Conservation (phyloP, 2,113 vertebrate genomes). For the Ailurus styani region DNA sequence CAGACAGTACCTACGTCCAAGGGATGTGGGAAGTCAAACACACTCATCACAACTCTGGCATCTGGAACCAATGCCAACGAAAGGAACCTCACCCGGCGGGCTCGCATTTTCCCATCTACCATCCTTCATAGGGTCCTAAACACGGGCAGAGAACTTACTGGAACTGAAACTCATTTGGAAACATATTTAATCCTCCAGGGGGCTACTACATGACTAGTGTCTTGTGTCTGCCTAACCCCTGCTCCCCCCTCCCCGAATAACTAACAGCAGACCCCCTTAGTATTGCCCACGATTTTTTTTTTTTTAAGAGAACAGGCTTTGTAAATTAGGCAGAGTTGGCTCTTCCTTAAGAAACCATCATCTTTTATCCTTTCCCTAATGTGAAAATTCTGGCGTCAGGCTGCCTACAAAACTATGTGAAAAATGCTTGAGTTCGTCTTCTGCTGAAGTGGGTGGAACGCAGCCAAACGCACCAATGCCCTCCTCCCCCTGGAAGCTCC, state of each 20-base stretch:
- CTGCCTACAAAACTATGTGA: slow-evolving; percentile 75
- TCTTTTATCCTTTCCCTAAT: slow-evolving; percentile 43
- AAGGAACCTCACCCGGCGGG: background rate
- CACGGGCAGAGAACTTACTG: background rate
- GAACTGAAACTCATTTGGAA: slow-evolving; percentile 56
- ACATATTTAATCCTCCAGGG: slow-evolving; percentile 13
- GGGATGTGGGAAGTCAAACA: background rate
- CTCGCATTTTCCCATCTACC: background rate
- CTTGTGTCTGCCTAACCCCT: background rate
- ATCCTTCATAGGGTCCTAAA: background rate
- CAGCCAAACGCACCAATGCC: background rate
- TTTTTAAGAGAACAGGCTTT: background rate
- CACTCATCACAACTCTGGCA: background rate
- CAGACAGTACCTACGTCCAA: background rate
- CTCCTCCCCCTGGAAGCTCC: background rate
- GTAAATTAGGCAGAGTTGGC: slow-evolving; percentile 62
- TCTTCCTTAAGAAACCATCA: slow-evolving; percentile 66
- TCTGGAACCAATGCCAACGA: background rate
- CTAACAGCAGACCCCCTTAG: background rate
- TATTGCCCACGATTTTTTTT: background rate
- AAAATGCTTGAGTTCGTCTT: slow-evolving; percentile 74
- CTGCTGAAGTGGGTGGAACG: background rate
- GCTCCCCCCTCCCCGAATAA: background rate
- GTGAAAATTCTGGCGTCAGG: slow-evolving; percentile 67
- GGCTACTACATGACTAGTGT: slow-evolving; percentile 15